Evolutionary conservation across 2,113 vertebrate genomes (phyloP).

Genomic region (Enhydra lutris): DNA sequence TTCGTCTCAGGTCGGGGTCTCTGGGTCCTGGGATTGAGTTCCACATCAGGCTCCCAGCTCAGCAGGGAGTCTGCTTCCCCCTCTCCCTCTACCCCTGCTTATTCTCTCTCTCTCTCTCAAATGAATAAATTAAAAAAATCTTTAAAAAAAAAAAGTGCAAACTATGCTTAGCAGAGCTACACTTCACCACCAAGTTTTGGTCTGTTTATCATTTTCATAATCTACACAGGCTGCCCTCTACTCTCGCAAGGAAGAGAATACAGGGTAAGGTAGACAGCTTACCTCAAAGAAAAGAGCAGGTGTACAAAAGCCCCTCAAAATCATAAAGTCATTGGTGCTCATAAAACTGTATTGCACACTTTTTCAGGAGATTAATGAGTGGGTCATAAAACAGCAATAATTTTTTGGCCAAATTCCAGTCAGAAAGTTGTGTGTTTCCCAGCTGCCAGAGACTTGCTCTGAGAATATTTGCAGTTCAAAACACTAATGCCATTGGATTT

Average conservation of each 20-base stretch:
- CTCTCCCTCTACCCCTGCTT: not conserved
- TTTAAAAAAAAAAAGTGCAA: not conserved
- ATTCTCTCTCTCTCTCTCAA: not conserved
- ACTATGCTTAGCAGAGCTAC: not conserved
- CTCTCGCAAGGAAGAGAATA: not conserved
- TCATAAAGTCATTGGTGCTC: constrained; percentile 32
- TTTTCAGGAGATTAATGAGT: constrained; percentile 58
- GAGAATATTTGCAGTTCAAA: constrained; percentile 31
- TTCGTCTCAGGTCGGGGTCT: not conserved
- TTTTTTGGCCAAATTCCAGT: constrained; percentile 48
- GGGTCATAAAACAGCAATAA: constrained; percentile 55
- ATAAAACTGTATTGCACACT: constrained; percentile 18
- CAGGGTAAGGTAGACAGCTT: not conserved
- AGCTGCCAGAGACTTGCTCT: not conserved
- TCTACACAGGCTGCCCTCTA: not conserved
- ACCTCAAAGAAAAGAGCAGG: not conserved
- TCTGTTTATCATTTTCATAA: not conserved
- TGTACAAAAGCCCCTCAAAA: not conserved
- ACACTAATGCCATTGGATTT: not conserved
- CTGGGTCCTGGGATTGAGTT: not conserved
- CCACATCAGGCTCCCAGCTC: not conserved
- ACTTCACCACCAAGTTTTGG: not conserved
- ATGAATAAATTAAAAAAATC: not conserved
- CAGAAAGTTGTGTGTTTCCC: constrained; percentile 30
- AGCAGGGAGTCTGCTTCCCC: not conserved